A percentile compares a stretch with the other conserved stretches of the same genome.
Conservation (phyloP, 2,113 vertebrate genomes). For the Hylia prasina region DNA sequence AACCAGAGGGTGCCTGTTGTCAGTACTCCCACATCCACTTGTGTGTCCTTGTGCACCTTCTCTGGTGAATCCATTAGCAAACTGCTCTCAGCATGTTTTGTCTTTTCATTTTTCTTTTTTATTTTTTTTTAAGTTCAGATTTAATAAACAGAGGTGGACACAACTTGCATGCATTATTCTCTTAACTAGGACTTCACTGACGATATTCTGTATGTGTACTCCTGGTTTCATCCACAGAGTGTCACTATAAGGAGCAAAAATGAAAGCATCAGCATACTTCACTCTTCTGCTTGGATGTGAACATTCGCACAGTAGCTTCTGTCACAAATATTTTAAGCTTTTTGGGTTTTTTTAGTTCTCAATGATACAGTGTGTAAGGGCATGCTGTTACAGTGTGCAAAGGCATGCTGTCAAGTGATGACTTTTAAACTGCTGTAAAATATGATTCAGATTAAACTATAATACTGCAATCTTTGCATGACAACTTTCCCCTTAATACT, state of each 20-base stretch:
- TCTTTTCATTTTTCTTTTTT: neutral
- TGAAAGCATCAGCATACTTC: slow-evolving; percentile 34
- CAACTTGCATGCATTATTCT: neutral
- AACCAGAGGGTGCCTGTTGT: neutral
- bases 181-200: neutral
- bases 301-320: neutral
- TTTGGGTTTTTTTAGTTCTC: neutral
- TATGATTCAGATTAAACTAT: neutral
- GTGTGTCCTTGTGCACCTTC: neutral
- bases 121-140: neutral
- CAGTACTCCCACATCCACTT: rapidly evolving
- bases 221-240: slow-evolving; percentile 75
- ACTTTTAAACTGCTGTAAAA: slow-evolving; percentile 38
- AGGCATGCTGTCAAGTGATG: neutral
- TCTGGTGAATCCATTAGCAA: neutral
- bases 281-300: slow-evolving; percentile 17
- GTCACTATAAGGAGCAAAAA: slow-evolving; percentile 73
- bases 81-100: neutral
- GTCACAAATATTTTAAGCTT: neutral
- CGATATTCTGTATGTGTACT: slow-evolving; percentile 27
- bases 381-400: neutral
- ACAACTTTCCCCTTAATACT: neutral
- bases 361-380: neutral
- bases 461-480: neutral
- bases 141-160: neutral